Percentiles rank a stretch among this genome's conserved stretches.
These are phyloP conservation scores for Lamellibrachia satsuma DNA, from an alignment of 2,888 invertebrate species.

Conservation along the genomic window DNA sequence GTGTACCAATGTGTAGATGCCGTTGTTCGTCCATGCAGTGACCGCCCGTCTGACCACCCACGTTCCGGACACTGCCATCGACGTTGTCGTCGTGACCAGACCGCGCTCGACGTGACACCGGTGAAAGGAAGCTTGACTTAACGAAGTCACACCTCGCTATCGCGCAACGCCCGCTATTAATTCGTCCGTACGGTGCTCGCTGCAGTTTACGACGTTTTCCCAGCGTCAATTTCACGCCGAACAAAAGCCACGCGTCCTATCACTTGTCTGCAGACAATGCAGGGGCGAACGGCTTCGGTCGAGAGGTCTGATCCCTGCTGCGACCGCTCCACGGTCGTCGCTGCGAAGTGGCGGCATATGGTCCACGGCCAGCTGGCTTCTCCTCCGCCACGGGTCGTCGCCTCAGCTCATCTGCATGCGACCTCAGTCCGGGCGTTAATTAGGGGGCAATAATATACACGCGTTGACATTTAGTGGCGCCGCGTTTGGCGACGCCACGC, in stretches of 20 bases:
- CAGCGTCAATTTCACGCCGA: not conserved
- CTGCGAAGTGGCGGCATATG: not conserved
- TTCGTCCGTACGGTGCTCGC: not conserved
- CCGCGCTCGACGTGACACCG: not conserved
- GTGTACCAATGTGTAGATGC: no score
- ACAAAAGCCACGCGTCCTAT: conserved; percentile 17
- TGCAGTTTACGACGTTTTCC: conserved; percentile 6
- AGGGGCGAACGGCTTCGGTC: not conserved
- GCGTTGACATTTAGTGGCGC: conserved; percentile 8
- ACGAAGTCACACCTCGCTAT: conserved; percentile 3
- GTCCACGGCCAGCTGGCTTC: conserved; percentile 2
- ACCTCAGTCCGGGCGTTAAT: not conserved
- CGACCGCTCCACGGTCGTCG: not conserved
- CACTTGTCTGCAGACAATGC: not conserved
- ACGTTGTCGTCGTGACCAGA: not conserved
- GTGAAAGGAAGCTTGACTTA: not conserved
- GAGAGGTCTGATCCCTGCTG: not conserved
- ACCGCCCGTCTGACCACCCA: not conserved
- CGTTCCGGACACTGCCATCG: not conserved
- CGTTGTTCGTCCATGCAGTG: not conserved
- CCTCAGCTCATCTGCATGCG: not conserved
- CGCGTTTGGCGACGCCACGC: not conserved
- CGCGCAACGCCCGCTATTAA: not conserved
- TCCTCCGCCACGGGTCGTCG: not conserved
- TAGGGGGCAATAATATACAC: not conserved